Base-by-base conservation (phyloP, 2,113 vertebrate species). In the Romanogobio albipinnatus region DNA sequence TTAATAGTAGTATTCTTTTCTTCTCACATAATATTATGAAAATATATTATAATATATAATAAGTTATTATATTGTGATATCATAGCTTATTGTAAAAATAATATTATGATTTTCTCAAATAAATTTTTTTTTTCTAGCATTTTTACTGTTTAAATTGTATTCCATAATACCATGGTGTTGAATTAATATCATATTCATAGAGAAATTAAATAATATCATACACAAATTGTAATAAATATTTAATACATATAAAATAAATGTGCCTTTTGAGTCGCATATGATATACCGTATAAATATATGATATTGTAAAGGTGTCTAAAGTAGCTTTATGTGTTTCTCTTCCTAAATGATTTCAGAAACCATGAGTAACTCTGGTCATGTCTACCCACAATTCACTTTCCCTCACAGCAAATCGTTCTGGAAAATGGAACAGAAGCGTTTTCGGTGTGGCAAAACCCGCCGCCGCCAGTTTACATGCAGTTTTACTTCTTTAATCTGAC, bases 401-500 rank as follows among this genome's bases (percentile, higher is more conserved):
- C 56, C 49, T 7, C 74, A 56, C 85, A 99, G 98, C 94, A 94
- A 76, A 89, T 96, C 0, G 92, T 99, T 14, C 61, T 99, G 86
- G 95, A 91, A 85, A 99, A 99, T 64, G 96, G 96, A 15, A 95
- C 97, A 0, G 95, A 96, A 8, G 89, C 95, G 2, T 98, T 97
- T 89, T 89, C 96, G 36, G 94, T 93, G 47, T 99, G 97, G 97
- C 90, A 94, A 84, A 94, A 96, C 76, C 97, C 97, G 56, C 96
- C 97, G 0, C 94, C 97, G 0, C 96, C 97, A 0, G 95, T 99
- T 81, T 97, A 99, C 90, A 96, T 96, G 94, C 97, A 98, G 92
- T 98, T 99, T 93, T 99, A 97, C 90, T 98, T 99, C 82, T 99
- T 99, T 76, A 98, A 98, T 3, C 87, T 99, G 89, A 97, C 96